These are phyloP conservation scores for Steinernema carpocapsae DNA, from an alignment of 2,888 invertebrate genomes.

Conservation along the genomic window DNA sequence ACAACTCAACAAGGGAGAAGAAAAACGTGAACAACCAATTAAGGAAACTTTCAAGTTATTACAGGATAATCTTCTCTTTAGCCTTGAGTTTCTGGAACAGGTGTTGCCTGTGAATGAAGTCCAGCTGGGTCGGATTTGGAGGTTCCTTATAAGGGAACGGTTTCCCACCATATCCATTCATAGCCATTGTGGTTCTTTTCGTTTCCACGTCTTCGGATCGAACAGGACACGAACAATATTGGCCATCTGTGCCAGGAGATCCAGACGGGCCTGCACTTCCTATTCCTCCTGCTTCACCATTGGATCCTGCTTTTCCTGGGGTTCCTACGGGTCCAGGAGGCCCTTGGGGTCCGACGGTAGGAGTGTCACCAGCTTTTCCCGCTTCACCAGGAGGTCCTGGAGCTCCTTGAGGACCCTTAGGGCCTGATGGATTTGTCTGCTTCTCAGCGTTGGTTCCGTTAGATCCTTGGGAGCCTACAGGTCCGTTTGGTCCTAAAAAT, in stretches of 20 bases:
- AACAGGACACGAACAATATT: slow-evolving; percentile 27
- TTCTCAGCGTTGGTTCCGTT: too few relatives aligned
- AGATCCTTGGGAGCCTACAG: not conserved
- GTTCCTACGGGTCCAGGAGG: slow-evolving; percentile 16
- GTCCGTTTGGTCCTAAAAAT: not conserved
- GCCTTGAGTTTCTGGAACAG: slow-evolving; percentile 5
- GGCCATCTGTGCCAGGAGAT: not conserved
- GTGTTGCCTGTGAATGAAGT: not conserved
- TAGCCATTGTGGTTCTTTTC: not conserved
- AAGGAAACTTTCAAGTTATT: not conserved
- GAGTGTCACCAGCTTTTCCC: not conserved
- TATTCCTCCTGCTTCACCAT: not conserved
- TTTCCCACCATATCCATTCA: not conserved
- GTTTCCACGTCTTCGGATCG: not conserved
- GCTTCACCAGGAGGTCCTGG: not conserved
- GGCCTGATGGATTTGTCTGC: too few relatives aligned
- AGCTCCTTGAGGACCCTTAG: not conserved
- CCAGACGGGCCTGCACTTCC: slow-evolving; percentile 1
- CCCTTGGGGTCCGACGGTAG: not conserved
- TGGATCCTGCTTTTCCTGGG: not conserved
- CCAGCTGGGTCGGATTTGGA: not conserved
- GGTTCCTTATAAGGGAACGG: not conserved
- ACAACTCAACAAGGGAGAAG: too few relatives aligned
- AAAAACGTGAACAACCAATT: not conserved
- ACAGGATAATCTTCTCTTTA: not conserved